phyloP scores from a whole-genome alignment of 2,797 vertebrate species.

The Capromys pilorides region DNA sequence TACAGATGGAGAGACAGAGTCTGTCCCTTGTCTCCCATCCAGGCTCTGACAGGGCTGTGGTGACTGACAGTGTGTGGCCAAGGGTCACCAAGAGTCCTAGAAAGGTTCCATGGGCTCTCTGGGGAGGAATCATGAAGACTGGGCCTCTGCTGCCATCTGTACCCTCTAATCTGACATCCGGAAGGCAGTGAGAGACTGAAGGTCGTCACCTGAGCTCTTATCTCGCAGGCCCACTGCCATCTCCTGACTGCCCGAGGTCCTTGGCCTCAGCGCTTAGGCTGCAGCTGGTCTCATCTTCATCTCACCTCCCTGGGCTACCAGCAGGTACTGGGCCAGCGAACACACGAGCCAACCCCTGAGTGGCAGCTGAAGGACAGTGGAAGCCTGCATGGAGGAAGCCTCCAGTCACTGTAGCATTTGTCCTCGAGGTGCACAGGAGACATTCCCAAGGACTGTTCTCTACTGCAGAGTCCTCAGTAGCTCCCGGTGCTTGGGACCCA shows the following conservation, averaged over 20 bases:
- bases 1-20: rapidly evolving
- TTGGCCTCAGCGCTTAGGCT: not conserved
- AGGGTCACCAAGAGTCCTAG: not conserved
- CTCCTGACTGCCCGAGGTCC: not conserved
- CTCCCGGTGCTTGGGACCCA: not conserved
- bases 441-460: not conserved
- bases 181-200: not conserved
- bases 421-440: too few relatives aligned
- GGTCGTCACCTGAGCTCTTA: not conserved
- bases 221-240: not conserved
- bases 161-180: not conserved
- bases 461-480: rapidly evolving
- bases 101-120: too few relatives aligned
- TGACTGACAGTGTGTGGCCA: not conserved
- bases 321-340: not conserved
- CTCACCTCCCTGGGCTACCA: not conserved
- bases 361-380: not conserved
- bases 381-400: not conserved
- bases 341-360: too few relatives aligned
- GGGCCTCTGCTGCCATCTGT: not conserved
- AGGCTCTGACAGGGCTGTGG: not conserved
- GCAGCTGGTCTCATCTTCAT: not conserved
- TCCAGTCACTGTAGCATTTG: not conserved
- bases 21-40: not conserved
- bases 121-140: not conserved